Evolutionary conservation across 2,113 vertebrate species (phyloP), one percentile per base, ranked within the genome.

Genomic region (Poeciliopsis retropinna): DNA sequence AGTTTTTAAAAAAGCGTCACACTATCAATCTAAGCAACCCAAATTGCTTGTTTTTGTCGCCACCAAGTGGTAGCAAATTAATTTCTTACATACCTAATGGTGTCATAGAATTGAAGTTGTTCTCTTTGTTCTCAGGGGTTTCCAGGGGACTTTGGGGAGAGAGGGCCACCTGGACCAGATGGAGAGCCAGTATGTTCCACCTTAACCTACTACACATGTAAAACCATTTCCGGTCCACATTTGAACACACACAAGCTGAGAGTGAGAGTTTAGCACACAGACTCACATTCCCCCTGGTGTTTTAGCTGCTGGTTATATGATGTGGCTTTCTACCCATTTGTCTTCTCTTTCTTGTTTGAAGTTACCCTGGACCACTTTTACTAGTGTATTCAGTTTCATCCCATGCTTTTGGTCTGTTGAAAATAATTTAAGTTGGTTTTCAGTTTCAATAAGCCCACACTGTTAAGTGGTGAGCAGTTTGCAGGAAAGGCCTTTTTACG

Each of bases 71-170:
- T 57, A 9, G 68, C 5, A 67, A 44, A 41, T 8, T 17, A 2
- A 28, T 19, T 29, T 41, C 34, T 66, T 39, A 57, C 51, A 57
- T 57, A 10, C 7, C 7, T 10, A 11, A 27, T 5, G 27, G 28
- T 27, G 29, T 27, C 39, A 29, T 44, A 3, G 25, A 67, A 8
- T 87, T 64, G 87, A 89, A 81, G 2, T 0, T 41, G 31, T 89
- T 89, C 85, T 81, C 86, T 86, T 37, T 86, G 74, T 89, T 75
- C 73, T 73, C 79, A 99, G 98, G 98, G 98, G 22, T 99, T 99
- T 94, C 96, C 96, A 70, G 98, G 98, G 84, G 96, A 98, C 89
- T 97, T 97, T 91, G 97, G 98, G 39, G 96, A 99, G 74, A 94
- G 97, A 92, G 98, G 98, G 86, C 96, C 96, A 80, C 98, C 98